phyloP scores from a whole-genome alignment of 2,888 invertebrate genomes.

The Leucania comma region DNA sequence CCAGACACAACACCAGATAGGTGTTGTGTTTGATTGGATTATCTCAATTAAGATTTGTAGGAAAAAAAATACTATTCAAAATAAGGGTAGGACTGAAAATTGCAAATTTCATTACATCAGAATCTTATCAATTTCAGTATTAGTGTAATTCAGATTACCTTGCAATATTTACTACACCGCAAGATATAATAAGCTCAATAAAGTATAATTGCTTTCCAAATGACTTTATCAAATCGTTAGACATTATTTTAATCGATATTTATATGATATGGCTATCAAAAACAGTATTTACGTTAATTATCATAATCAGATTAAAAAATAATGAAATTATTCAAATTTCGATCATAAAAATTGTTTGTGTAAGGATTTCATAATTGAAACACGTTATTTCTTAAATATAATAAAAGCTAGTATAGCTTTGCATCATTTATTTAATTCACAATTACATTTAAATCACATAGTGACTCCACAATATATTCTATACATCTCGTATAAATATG shows the following conservation, averaged over 20 bases:
- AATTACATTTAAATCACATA: slow-evolving; percentile 76
- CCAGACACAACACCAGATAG: too few species aligned
- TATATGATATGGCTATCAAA: slow-evolving; percentile 28
- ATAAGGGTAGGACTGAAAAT: too few species aligned
- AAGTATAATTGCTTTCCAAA: slow-evolving; percentile 25
- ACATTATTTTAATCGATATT: slow-evolving; percentile 15
- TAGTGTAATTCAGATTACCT: too few species aligned
- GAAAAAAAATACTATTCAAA: too few species aligned
- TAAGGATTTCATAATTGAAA: slow-evolving; percentile 38
- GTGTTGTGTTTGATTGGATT: too few species aligned
- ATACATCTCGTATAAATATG: slow-evolving; percentile 70
- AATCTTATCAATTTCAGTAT: too few species aligned
- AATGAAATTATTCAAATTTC: background rate
- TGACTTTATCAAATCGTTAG: slow-evolving; percentile 19
- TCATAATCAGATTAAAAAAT: slow-evolving; percentile 1
- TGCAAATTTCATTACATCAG: too few species aligned
- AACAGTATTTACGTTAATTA: background rate
- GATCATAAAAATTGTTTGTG: background rate
- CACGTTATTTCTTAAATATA: slow-evolving; percentile 36
- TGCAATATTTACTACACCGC: background rate
- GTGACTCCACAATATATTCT: slow-evolving; percentile 74
- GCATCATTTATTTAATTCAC: slow-evolving; percentile 69
- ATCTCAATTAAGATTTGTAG: too few species aligned
- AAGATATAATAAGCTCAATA: background rate
- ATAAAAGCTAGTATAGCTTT: slow-evolving; percentile 45